Evolutionary conservation across 2,888 invertebrate genomes (phyloP).

Genomic region (Scaptomyza caliginosa): DNA sequence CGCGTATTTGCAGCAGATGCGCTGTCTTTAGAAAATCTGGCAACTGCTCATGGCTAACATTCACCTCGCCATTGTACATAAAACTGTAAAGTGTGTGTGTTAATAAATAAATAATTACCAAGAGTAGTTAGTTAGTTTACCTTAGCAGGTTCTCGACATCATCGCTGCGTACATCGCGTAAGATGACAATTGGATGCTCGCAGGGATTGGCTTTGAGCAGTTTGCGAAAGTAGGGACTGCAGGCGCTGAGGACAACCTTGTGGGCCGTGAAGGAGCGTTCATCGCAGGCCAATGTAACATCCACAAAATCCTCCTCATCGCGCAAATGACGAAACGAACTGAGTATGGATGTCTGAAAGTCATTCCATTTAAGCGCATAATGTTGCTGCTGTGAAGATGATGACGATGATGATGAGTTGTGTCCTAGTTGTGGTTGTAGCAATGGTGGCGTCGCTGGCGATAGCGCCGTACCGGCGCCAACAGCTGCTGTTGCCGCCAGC

Average conservation of each 20-base stretch:
- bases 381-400: conserved; percentile 86
- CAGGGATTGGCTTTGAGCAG: conserved; percentile 95
- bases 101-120: too few relatives aligned
- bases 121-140: conserved; percentile 81
- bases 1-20: conserved; percentile 93
- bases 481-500: conserved; percentile 57
- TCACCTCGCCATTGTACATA: conserved; percentile 96
- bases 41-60: conserved; percentile 94
- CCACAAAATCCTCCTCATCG: conserved; percentile 96
- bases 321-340: conserved; percentile 94
- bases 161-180: conserved; percentile 93
- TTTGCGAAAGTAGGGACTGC: conserved; percentile 95
- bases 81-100: conserved; percentile 85
- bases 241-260: conserved; percentile 95
- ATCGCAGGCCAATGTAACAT: conserved; percentile 96
- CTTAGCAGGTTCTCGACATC: conserved; percentile 94
- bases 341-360: conserved; percentile 95
- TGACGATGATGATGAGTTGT: conserved; percentile 9
- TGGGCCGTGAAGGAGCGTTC: conserved; percentile 95
- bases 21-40: conserved; percentile 94
- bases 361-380: conserved; percentile 97
- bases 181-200: conserved; percentile 94
- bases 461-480: conserved; percentile 63
- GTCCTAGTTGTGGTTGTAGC: conserved; percentile 40
- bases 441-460: conserved; percentile 66